Base-by-base conservation (phyloP, 2,113 vertebrate genomes). In the Ammodytes dubius region DNA sequence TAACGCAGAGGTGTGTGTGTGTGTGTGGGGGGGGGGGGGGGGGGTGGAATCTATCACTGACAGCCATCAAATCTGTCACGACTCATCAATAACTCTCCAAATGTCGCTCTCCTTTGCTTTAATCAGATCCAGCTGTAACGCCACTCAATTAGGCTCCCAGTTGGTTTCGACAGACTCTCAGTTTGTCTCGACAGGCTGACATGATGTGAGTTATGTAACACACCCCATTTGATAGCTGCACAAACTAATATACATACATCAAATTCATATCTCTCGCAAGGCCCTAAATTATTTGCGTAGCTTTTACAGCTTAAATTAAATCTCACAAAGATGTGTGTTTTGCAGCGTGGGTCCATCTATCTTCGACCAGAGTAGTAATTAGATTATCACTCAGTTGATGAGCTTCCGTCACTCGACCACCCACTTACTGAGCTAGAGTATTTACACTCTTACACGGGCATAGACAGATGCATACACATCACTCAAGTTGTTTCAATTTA, bases 341-440 rank as follows among this genome's bases (percentile, higher is more conserved):
- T 80, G 77, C 86, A 75, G 46, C 42, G 14, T 70, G 72, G 63
- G 49, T 72, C 77, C 81, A 93, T 94, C 79, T 74, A 85, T 95
- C 91, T 92, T 90, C 77, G 89, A 93, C 90, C 58, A 52, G 72
- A 87, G 87, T 70, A 77, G 87, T 90, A 89, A 91, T 94, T 90
- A 88, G 85, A 91, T 92, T 91, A 93, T 88, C 87, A 84, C 79
- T 92, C 76, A 73, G 89, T 74, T 91, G 90, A 93, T 93, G 91
- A 89, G 82, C 69, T 82, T 85, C 77, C 69, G 85, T 87, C 86
- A 82, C 61, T 79, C 45, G 68, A 39, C 82, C 76, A 78, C 71
- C 75, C 74, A 63, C 81, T 87, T 70, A 76, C 73, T 74, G 67
- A 81, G 46, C 59, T 67, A 49, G 58, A 57, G 63, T 53, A 15